These are phyloP conservation scores for Calephelis virginiensis DNA, from an alignment of 1,140 invertebrate species.

Conservation along the genomic window DNA sequence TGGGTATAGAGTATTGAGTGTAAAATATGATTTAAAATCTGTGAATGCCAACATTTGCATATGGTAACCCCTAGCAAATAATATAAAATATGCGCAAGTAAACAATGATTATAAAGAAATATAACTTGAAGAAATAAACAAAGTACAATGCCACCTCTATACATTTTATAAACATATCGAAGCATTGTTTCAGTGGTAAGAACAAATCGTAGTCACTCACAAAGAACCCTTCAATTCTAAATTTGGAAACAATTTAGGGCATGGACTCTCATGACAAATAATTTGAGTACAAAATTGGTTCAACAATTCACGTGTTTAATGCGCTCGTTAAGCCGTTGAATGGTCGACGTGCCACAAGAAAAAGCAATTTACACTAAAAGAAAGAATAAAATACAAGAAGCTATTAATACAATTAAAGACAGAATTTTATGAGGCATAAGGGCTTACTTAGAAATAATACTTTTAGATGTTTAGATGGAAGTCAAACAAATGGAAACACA, in stretches of 20 bases:
- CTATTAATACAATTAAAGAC: slow-evolving; percentile 28
- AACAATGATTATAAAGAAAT: not conserved
- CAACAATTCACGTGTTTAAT: slow-evolving; percentile 56
- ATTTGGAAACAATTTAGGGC: slow-evolving; percentile 68
- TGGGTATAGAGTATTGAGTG: too few relatives aligned
- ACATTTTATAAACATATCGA: slow-evolving; percentile 28
- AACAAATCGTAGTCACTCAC: slow-evolving; percentile 34
- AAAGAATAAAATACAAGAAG: slow-evolving; percentile 28
- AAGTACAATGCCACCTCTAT: slow-evolving; percentile 35
- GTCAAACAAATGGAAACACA: not conserved
- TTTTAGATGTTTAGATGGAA: slow-evolving; percentile 14
- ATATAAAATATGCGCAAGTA: not conserved
- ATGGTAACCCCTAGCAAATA: not conserved
- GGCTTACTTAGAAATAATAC: slow-evolving; percentile 24
- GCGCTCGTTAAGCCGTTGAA: slow-evolving; percentile 53
- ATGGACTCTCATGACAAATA: slow-evolving; percentile 62
- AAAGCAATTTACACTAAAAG: slow-evolving; percentile 20
- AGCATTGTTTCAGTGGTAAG: slow-evolving; percentile 46
- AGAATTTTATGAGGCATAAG: slow-evolving; percentile 24
- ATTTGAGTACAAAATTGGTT: slow-evolving; percentile 62
- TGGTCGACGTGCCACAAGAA: slow-evolving; percentile 40
- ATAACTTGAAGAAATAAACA: slow-evolving; percentile 16
- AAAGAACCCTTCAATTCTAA: slow-evolving; percentile 59
- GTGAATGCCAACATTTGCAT: too few relatives aligned
- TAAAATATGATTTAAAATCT: too few relatives aligned